Base-by-base conservation (phyloP, 1,140 invertebrate species). In the Aradophagus sp. region DNA sequence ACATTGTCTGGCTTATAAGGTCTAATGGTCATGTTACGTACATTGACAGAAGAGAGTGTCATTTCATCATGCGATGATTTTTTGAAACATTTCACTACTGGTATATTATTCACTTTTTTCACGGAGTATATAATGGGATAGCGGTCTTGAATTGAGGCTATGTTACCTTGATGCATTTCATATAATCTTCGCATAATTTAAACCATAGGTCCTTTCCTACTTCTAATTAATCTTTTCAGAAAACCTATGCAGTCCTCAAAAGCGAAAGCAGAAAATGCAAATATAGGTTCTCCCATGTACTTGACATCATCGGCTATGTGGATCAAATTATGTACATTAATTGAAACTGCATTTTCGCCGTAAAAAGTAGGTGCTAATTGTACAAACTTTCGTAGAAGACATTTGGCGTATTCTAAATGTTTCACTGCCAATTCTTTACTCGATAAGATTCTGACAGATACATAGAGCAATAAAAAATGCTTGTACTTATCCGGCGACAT, bases 401-500 rank as follows among this genome's bases (percentile, higher is more conserved):
- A 5, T 27, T 66, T 62, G 0, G 69, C 66, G 59, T 73, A 69
- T 34, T 34, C 11, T 14, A 3, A 34, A 13, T 14, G 11, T 34
- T 34, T 12, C 5, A 65, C 32, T n/a, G 61, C 48, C 1, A 65
- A n/a, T 19, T 73, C 17, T 45, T 29, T 11, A 16, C 38, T 38
- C 16, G 15, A 62, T 17, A 74, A 48, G 45, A 75, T 76, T 7
- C 72, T 34, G 34, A 44, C 29, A 5, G 62, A 50, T 8, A 59
- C 59, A 63, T 63, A 72, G 10, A 78, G 27, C 8, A 76, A 17
- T 38, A 77, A 16, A 55, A 74, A 77, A 67, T 77, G 70, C 14
- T 52, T 16, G 52, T 69, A 68, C 1, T 32, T 15, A 1, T 66
- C 47, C 3, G 10, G 0, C 12, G 63, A 14, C 8, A 77, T 41